phyloP scores from a whole-genome alignment of 2,113 vertebrate species.

The Cariama cristata region DNA sequence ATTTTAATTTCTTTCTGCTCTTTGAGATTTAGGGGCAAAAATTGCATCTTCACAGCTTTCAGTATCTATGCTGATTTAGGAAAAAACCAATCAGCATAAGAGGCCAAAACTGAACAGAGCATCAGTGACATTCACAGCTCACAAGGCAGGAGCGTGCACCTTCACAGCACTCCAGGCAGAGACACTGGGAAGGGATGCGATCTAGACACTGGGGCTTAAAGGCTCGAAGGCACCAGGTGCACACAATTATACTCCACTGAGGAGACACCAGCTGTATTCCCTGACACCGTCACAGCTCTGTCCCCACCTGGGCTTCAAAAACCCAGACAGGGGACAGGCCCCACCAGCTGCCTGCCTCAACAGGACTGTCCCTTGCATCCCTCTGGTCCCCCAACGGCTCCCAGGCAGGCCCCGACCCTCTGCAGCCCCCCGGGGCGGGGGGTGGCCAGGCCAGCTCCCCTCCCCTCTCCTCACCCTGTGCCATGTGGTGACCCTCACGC shows the following conservation, averaged over 20 bases:
- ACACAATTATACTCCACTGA: fast-evolving
- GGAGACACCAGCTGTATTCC: fast-evolving
- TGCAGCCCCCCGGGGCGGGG: too few species aligned
- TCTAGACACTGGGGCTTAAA: fast-evolving
- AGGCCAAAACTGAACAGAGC: neutral
- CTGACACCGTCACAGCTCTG: neutral
- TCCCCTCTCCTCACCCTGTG: neutral
- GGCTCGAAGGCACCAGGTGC: fast-evolving
- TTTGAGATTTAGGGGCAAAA: neutral
- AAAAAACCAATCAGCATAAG: fast-evolving
- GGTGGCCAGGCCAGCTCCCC: neutral
- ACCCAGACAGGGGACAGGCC: fast-evolving
- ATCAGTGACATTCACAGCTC: fast-evolving
- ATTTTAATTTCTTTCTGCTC: neutral
- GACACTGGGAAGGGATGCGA: fast-evolving
- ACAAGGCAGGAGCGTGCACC: fast-evolving
- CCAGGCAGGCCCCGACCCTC: neutral
- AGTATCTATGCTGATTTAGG: fast-evolving
- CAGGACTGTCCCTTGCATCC: fast-evolving
- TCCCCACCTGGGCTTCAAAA: neutral
- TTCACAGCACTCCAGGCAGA: fast-evolving
- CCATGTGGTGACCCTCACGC: fast-evolving
- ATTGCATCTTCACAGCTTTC: neutral
- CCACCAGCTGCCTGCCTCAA: fast-evolving
- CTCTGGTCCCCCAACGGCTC: fast-evolving